Base-by-base conservation (phyloP, 2,113 vertebrate species). In the Phrynosoma platyrhinos region DNA sequence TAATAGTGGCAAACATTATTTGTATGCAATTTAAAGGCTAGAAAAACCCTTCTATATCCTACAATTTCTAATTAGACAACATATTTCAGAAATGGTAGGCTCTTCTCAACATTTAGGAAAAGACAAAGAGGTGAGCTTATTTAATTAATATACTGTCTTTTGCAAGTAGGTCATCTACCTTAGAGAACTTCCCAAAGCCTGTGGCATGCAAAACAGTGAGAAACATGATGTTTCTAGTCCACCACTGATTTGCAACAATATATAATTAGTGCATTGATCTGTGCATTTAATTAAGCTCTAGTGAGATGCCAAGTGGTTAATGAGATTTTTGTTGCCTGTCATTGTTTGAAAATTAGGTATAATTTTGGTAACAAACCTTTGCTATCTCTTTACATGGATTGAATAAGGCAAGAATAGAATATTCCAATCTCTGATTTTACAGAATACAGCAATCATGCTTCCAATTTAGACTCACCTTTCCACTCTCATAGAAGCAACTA, bases 301-400 rank as follows among this genome's bases (percentile, higher is more conserved):
- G 84, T 71, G 18, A 74, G 55, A 82, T 47, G 76, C 21, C 36
- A 40, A 47, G 30, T 86, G 30, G 27, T 32, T 90, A 91, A 90
- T 86, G 55, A 87, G 9, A 82, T 76, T 90, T 90, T 93, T 83
- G 80, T 27, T 88, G 42, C n/a, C 78, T 84, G 68, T 16, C 13
- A 10, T 52, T 12, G 82, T 86, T 88, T 90, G 83, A 55, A 66
- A 10, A 83, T 85, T 47, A 77, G 5, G 75, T 80, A n/a, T 0
- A 85, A 23, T 72, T 87, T 90, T 87, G 53, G 30, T 40, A 79
- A 72, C 68, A 53, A 32, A 1, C 84, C 5, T 68, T 53, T 88
- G 3, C 78, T 42, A 7, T 13, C 84, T 71, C 55, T 72, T 71
- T 52, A 14, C 8, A 86, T 1, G 71, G 53, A 66, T 84, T 82